phyloP scores from a whole-genome alignment of 64 coral and sea anemone species.

The Porites lutea region DNA sequence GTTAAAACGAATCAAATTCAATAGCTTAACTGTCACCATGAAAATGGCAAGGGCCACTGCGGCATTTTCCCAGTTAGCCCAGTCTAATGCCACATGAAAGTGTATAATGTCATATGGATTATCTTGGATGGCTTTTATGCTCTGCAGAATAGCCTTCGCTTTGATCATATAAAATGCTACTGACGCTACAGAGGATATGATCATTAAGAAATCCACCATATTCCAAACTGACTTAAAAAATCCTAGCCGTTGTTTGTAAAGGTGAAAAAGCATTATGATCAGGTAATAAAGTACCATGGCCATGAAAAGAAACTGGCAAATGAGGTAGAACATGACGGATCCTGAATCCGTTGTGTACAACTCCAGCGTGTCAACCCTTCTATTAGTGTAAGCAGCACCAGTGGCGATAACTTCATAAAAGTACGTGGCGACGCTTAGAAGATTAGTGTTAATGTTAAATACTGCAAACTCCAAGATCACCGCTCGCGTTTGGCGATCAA shows the following conservation, averaged over 20 bases:
- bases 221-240: constrained; percentile 20
- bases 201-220: constrained; percentile 3
- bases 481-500: constrained; percentile 57
- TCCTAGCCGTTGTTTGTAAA: neutral
- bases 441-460: constrained; percentile 59
- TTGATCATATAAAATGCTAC: neutral
- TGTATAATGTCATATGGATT: constrained; percentile 3
- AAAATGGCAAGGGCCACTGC: neutral
- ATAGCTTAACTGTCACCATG: neutral
- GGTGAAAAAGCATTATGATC: neutral
- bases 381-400: constrained; percentile 23
- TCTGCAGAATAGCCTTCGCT: neutral
- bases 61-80: constrained; percentile 18
- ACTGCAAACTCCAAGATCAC: constrained; percentile 49
- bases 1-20: constrained; percentile 10
- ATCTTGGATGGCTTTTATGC: neutral
- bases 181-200: neutral
- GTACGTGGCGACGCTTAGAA: constrained; percentile 49
- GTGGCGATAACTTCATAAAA: constrained; percentile 32
- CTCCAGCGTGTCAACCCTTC: constrained; percentile 37
- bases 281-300: constrained; percentile 9
- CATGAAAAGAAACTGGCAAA: neutral
- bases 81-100: neutral
- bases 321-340: neutral
- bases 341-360: constrained; percentile 26